Base-by-base conservation (phyloP, 1,140 invertebrate genomes). In the Littorina saxatilis region DNA sequence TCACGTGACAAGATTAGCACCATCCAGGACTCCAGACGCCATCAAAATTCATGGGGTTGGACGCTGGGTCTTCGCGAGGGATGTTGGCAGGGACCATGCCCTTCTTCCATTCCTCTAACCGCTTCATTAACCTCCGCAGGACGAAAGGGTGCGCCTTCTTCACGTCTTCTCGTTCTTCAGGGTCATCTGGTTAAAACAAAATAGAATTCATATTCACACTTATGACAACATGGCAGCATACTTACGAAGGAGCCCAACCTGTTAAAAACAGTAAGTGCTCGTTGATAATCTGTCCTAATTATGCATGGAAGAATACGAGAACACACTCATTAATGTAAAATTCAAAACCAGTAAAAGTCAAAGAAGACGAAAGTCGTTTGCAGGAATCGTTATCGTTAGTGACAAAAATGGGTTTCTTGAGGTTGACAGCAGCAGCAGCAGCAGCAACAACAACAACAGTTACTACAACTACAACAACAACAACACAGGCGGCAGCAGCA, bases 21-120 rank as follows among this genome's bases (percentile, higher is more conserved):
- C 85, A 87, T n/a, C 85, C 85, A 1, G 85, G 84, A 23, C 40
- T 79, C 85, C 85, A 87, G 13, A 68, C 70, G 4, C 82, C 76
- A 29, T 39, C 80, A 52, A 61, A 85, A 29, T 83, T 29, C 40
- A 76, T 68, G 13, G 84, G 82, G 70, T 85, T 55, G n/a, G 82
- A 50, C 13, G 29, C 40, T 0, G 79, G 79, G 58, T 87, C 84
- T 47, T 23, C 17, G 5, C 70, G 66, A 5, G 83, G 85, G 73
- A 82, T 55, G 15, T 61, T 61, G 2, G 83, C 85, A 2, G 80
- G 78, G 13, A 87, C 85, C 37, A 73, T 27, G 5, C 77, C 79
- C 20, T 58, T 61, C 17, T 68, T 66, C 50, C 83, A 79, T 27
- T 77, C 29, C 9, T 78, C 52, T 5, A 85, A 39, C 29, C 82